Percentiles rank a stretch among this genome's conserved stretches.
phyloP scores from a whole-genome alignment of 2,113 vertebrate genomes.

The Dipodomys spectabilis region DNA sequence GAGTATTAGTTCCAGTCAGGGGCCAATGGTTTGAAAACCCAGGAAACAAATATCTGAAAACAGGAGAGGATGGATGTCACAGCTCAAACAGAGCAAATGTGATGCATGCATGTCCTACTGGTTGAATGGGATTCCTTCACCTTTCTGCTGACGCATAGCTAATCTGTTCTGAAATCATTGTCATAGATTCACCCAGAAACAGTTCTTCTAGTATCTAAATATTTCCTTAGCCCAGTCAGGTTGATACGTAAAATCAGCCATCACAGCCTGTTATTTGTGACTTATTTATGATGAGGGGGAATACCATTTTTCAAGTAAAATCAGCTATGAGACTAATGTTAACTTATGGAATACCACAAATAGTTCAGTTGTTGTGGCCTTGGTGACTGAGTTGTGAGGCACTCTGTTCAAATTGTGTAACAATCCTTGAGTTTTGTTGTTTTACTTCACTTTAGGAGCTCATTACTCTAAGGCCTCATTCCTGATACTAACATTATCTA shows the following conservation, averaged over 20 bases:
- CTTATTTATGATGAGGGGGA: neutral
- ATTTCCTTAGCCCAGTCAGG: neutral
- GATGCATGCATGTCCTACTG: too few species aligned
- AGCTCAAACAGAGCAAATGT: too few species aligned
- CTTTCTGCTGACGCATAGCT: neutral
- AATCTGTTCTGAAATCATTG: neutral
- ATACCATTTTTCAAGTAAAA: conserved; percentile 32
- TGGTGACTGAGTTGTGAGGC: neutral
- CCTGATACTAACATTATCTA: neutral
- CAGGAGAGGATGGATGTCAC: too few species aligned
- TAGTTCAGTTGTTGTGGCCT: neutral
- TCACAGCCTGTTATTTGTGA: neutral
- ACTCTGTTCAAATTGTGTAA: neutral
- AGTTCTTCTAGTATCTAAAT: neutral
- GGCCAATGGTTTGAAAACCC: neutral
- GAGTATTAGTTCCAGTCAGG: neutral
- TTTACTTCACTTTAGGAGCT: neutral
- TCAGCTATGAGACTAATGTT: neutral
- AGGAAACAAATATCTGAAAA: neutral
- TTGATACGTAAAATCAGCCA: neutral
- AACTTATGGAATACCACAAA: neutral
- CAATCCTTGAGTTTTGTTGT: neutral
- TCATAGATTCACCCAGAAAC: neutral
- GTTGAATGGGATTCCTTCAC: neutral
- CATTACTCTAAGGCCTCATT: neutral